A percentile compares a stretch with the other conserved stretches of the same genome.
phyloP scores from a whole-genome alignment of 2,888 invertebrate species.

The Euplexia lucipara region DNA sequence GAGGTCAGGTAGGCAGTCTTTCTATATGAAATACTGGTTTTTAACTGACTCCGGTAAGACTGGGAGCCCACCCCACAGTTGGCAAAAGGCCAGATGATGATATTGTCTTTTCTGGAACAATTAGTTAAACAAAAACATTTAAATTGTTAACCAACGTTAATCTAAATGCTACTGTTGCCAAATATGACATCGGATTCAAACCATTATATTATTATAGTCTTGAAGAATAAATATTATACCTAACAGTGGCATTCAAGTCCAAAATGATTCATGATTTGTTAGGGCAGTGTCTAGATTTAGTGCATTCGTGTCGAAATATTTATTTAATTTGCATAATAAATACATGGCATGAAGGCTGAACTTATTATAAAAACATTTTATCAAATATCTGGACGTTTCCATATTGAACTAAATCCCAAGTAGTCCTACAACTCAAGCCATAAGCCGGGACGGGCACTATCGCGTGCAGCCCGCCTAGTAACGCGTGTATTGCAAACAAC shows the following conservation, averaged over 20 bases:
- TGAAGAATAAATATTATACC: too few relatives aligned
- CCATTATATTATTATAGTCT: neutral
- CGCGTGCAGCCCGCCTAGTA: conserved; percentile 55
- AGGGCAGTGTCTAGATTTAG: neutral
- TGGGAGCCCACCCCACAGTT: too few relatives aligned
- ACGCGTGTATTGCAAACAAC: conserved; percentile 47
- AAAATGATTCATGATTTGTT: neutral
- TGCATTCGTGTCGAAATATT: conserved; percentile 14
- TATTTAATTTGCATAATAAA: neutral
- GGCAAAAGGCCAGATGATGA: too few relatives aligned
- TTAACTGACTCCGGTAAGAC: too few relatives aligned
- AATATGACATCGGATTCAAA: neutral
- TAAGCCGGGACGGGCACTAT: conserved; percentile 41
- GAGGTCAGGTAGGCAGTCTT: too few relatives aligned
- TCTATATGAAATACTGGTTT: too few relatives aligned
- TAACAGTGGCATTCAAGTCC: neutral
- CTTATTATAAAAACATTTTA: neutral
- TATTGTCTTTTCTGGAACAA: too few relatives aligned
- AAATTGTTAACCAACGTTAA: neutral
- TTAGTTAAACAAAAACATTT: neutral
- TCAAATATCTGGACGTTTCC: neutral
- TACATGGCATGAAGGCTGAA: neutral
- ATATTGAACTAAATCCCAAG: conserved; percentile 3
- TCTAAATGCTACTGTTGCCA: neutral
- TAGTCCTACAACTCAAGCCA: conserved; percentile 22